Conservation (phyloP, 2,797 vertebrate genomes). For the Typhlichthys eigenmanni region DNA sequence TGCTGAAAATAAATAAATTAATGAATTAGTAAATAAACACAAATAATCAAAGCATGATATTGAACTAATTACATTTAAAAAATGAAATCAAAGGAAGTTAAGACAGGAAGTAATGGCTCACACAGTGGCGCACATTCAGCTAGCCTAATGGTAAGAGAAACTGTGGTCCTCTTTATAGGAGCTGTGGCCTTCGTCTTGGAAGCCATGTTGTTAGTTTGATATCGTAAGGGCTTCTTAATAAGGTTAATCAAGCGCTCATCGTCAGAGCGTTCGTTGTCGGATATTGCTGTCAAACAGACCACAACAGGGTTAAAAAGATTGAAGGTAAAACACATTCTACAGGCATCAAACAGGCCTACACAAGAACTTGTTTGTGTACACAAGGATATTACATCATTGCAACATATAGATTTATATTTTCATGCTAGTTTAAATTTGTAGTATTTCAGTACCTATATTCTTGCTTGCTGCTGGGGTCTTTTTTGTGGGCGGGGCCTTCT, state of each 20-base stretch:
- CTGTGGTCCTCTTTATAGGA: not conserved
- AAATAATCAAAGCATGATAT: too few species aligned
- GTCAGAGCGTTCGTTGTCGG: not conserved
- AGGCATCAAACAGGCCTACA: not conserved
- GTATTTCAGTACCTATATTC: too few species aligned
- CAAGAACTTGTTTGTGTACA: not conserved
- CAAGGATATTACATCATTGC: too few species aligned
- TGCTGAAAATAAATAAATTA: not conserved
- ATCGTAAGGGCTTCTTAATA: not conserved
- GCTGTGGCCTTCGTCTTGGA: not conserved
- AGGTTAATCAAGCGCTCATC: slow-evolving; percentile 1
- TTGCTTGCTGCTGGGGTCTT: too few species aligned
- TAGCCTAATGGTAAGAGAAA: not conserved
- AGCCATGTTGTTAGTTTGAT: not conserved
- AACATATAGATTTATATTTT: too few species aligned
- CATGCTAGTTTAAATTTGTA: too few species aligned
- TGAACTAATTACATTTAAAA: too few species aligned
- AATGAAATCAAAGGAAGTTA: too few species aligned
- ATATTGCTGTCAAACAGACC: not conserved
- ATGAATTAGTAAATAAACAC: too few species aligned
- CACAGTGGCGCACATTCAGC: too few species aligned
- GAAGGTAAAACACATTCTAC: not conserved
- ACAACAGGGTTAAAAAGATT: not conserved
- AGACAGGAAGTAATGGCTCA: not conserved
- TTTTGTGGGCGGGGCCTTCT: slow-evolving; percentile 22